Percentiles rank a stretch among this genome's conserved stretches.
phyloP scores from a whole-genome alignment of 2,888 invertebrate genomes.

The Cotesia congregata region DNA sequence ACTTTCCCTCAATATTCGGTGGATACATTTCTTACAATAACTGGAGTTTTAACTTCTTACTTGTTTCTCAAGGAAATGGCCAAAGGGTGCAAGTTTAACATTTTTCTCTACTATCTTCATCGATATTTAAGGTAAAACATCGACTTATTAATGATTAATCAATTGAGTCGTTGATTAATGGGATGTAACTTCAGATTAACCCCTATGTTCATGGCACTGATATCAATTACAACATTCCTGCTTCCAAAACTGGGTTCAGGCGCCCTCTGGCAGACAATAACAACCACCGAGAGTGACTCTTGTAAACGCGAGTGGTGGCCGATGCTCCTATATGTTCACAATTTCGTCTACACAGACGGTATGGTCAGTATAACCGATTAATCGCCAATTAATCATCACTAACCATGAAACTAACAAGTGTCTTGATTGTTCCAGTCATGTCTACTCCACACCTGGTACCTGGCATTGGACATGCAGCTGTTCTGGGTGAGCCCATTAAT shows the following conservation, averaged over 20 bases:
- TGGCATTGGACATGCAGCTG: slow-evolving; percentile 75
- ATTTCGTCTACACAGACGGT: background rate
- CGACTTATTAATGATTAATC: too few species aligned
- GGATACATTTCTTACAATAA: slow-evolving; percentile 71
- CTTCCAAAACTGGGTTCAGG: background rate
- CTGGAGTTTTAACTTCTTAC: slow-evolving; percentile 69
- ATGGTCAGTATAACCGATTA: background rate
- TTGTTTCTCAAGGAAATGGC: slow-evolving; percentile 65
- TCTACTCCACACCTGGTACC: slow-evolving; percentile 74
- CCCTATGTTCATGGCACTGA: background rate
- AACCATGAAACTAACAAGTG: background rate
- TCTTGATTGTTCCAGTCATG: slow-evolving; percentile 61
- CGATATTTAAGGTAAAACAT: slow-evolving; percentile 69
- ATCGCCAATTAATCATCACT: background rate
- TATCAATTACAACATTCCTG: background rate
- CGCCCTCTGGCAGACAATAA: background rate
- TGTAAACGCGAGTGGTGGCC: background rate
- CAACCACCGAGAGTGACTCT: background rate
- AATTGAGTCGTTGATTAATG: too few species aligned
- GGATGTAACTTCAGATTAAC: background rate
- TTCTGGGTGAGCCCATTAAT: slow-evolving; percentile 74
- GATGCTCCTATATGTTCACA: background rate
- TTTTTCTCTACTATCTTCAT: slow-evolving; percentile 68
- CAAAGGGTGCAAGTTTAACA: slow-evolving; percentile 63
- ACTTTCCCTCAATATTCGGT: slow-evolving; percentile 68